Evolutionary conservation across 2,888 invertebrate species (phyloP).

Genomic region (Cosmia pyralina): DNA sequence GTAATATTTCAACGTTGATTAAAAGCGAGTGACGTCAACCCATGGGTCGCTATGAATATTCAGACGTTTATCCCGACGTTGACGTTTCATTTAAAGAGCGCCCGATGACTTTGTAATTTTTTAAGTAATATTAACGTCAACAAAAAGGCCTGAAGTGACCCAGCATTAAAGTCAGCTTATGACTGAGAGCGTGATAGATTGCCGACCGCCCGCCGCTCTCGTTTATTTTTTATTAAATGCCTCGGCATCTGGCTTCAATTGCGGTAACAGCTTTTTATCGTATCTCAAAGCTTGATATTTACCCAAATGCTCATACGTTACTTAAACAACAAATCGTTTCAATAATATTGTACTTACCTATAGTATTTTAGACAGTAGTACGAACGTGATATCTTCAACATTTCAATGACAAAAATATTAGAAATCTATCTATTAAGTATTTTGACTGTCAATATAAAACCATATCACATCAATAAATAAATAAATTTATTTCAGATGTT

Average conservation of each 20-base stretch:
- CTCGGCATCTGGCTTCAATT: slow-evolving; percentile 85
- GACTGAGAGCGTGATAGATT: slow-evolving; percentile 88
- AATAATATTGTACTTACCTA: slow-evolving; percentile 45
- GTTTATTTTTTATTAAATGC: slow-evolving; percentile 88
- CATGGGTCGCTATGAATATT: slow-evolving; percentile 74
- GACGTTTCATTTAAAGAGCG: slow-evolving; percentile 83
- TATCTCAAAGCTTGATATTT: slow-evolving; percentile 71
- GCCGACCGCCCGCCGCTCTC: slow-evolving; percentile 77
- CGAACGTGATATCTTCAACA: not conserved
- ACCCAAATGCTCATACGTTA: slow-evolving; percentile 61
- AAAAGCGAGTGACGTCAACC: slow-evolving; percentile 69
- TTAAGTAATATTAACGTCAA: slow-evolving; percentile 88
- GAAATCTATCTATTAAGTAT: not conserved
- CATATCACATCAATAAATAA: not conserved
- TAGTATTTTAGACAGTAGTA: slow-evolving; percentile 8
- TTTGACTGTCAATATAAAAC: not conserved
- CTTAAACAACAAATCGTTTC: slow-evolving; percentile 67
- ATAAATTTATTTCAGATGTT: not conserved
- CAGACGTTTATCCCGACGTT: slow-evolving; percentile 80
- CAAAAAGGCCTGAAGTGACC: slow-evolving; percentile 89
- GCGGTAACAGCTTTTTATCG: slow-evolving; percentile 84
- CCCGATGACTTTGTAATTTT: slow-evolving; percentile 82
- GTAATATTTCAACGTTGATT: slow-evolving; percentile 72
- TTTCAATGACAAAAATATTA: not conserved
- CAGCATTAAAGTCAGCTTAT: slow-evolving; percentile 89